phyloP scores from a whole-genome alignment of 2,888 invertebrate genomes.

The Cheilosia pagana region DNA sequence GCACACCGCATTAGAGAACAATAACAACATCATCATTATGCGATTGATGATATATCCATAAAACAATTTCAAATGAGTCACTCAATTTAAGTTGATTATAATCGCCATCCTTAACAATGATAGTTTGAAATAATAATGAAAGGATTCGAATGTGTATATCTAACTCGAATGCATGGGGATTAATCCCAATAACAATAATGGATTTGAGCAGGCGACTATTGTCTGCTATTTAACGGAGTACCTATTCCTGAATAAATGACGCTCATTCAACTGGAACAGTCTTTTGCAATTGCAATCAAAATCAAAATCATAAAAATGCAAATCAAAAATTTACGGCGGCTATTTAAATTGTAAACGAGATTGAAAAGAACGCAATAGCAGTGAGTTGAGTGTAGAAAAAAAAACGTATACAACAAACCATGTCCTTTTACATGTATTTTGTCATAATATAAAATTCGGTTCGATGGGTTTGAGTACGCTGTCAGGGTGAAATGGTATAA shows the following conservation, averaged over 20 bases:
- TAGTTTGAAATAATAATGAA: neutral
- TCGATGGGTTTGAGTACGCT: no score
- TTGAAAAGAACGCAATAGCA: neutral
- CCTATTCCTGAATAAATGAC: neutral
- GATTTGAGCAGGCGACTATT: neutral
- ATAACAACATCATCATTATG: conserved; percentile 2
- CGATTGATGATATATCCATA: neutral
- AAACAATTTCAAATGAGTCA: conserved; percentile 9
- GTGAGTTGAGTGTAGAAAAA: neutral
- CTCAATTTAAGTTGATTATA: conserved; percentile 13
- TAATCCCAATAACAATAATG: neutral
- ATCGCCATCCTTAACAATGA: conserved; percentile 9
- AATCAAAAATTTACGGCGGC: conserved; percentile 14
- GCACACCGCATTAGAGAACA: neutral
- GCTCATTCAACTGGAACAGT: neutral
- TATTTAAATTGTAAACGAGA: conserved; percentile 8
- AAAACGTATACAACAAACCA: no score
- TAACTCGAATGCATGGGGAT: neutral
- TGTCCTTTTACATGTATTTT: no score
- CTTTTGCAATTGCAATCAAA: conserved; percentile 6
- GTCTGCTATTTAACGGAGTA: neutral
- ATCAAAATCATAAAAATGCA: conserved; percentile 20
- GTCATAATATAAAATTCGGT: neutral
- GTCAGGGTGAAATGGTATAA: no score
- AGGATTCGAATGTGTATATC: neutral